These are phyloP conservation scores for Pachycephus smyrnensis DNA, from an alignment of 2,888 invertebrate species.

Conservation along the genomic window DNA sequence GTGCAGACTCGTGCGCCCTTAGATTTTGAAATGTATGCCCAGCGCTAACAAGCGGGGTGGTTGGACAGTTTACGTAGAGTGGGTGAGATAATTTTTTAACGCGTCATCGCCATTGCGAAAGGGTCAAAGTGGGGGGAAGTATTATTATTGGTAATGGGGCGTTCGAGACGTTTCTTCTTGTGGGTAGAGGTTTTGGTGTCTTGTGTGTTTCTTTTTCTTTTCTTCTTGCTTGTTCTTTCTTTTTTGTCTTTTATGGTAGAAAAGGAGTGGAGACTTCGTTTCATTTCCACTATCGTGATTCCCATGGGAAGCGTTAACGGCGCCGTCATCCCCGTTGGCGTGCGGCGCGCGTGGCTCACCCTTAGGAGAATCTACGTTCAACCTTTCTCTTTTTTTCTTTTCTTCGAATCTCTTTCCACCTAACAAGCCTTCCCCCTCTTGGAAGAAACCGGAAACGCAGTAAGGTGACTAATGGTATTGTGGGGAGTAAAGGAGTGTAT, in stretches of 20 bases:
- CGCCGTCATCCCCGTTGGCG: neutral
- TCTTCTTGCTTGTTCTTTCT: neutral
- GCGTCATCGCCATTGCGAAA: neutral
- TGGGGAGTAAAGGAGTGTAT: neutral
- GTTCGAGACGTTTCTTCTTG: neutral
- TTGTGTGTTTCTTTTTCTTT: neutral
- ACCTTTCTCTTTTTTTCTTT: neutral
- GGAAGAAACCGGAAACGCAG: neutral
- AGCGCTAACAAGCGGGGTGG: neutral
- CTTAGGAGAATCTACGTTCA: neutral
- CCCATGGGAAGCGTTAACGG: slow-evolving; percentile 47
- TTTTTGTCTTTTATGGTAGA: neutral
- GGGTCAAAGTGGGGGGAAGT: neutral
- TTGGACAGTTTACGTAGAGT: neutral
- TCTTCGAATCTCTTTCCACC: neutral
- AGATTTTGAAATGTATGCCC: neutral
- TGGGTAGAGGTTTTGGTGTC: neutral
- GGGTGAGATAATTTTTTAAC: neutral
- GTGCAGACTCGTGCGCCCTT: neutral
- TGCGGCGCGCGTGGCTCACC: neutral
- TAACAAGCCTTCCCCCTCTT: neutral
- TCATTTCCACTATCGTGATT: slow-evolving; percentile 47
- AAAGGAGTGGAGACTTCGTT: slow-evolving; percentile 30
- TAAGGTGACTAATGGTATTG: neutral
- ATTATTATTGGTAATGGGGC: neutral